A percentile compares a stretch with the other conserved stretches of the same genome.
These are phyloP conservation scores for Polyommatus icarus DNA, from an alignment of 2,888 invertebrate genomes.

Conservation along the genomic window DNA sequence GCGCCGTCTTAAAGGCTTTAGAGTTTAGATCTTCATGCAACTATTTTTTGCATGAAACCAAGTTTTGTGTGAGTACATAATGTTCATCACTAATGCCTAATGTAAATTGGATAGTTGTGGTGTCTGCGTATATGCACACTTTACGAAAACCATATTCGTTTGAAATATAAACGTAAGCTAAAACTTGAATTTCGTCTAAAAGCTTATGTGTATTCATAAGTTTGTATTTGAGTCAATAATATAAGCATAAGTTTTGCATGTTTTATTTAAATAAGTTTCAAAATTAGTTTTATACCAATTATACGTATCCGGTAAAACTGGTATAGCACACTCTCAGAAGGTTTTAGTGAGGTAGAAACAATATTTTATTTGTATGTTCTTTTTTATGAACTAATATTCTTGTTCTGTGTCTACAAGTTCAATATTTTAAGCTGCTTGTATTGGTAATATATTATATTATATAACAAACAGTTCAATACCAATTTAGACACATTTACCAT, in stretches of 20 bases:
- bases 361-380: neutral
- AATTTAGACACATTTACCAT: too few species aligned
- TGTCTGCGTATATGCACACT: too few species aligned
- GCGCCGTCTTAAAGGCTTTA: too few species aligned
- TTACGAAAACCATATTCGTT: neutral
- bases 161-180: neutral
- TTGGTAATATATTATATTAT: too few species aligned
- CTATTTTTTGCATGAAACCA: neutral
- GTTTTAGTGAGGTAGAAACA: neutral
- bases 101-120: too few species aligned
- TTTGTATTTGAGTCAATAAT: conserved; percentile 5
- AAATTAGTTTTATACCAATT: conserved; percentile 1
- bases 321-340: neutral
- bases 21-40: too few species aligned
- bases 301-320: neutral
- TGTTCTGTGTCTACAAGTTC: too few species aligned
- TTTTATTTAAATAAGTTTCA: conserved; percentile 7
- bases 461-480: too few species aligned
- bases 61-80: neutral
- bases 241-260: neutral
- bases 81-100: neutral
- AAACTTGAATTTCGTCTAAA: neutral
- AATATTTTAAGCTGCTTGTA: too few species aligned
- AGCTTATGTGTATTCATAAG: conserved; percentile 2
- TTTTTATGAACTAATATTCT: too few species aligned